These are phyloP conservation scores for Chironomus riparius DNA, from an alignment of 2,888 invertebrate species.

Conservation along the genomic window DNA sequence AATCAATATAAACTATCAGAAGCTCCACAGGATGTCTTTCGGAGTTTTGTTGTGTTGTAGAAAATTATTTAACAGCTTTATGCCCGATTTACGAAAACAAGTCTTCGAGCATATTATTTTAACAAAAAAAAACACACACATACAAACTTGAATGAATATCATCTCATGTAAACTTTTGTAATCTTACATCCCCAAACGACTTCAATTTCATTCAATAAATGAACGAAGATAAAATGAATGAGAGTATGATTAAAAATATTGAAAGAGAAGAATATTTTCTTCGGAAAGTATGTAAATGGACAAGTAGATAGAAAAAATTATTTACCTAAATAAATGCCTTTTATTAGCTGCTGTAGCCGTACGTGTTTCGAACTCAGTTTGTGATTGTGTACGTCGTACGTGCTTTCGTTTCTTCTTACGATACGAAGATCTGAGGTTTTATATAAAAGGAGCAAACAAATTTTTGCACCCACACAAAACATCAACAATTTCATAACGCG, in stretches of 20 bases:
- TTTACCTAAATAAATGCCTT: slow-evolving; percentile 51
- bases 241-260: neutral
- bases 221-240: neutral
- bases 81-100: no score
- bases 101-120: no score
- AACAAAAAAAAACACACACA: no score
- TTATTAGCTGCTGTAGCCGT: slow-evolving; percentile 55
- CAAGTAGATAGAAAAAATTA: slow-evolving; percentile 27
- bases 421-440: slow-evolving; percentile 28
- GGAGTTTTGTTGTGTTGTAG: no score
- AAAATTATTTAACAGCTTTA: no score
- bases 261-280: neutral
- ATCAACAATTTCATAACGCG: slow-evolving; percentile 45
- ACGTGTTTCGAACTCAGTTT: slow-evolving; percentile 55
- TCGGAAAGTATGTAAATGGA: neutral
- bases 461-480: slow-evolving; percentile 29
- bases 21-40: no score
- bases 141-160: no score
- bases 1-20: no score
- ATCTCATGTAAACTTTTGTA: neutral
- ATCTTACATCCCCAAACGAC: neutral
- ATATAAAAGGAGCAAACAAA: neutral
- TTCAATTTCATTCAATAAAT: neutral
- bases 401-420: slow-evolving; percentile 47
- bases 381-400: slow-evolving; percentile 58